Evolutionary conservation across 2,888 invertebrate species (phyloP).

Genomic region (Eurytoma californica): DNA sequence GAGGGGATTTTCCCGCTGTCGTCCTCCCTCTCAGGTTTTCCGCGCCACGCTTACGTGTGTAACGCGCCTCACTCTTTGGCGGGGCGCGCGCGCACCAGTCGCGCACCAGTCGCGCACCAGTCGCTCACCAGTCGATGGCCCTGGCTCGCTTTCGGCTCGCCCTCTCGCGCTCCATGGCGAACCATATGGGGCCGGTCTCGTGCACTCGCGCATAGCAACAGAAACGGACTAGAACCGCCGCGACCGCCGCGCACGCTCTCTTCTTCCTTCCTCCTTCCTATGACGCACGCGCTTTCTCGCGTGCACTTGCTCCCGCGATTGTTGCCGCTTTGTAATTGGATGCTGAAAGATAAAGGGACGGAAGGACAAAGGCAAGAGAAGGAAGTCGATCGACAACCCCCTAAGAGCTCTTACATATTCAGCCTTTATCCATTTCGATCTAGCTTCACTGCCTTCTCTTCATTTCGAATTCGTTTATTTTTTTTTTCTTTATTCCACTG

Average conservation of each 20-base stretch:
- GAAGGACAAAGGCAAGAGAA: slow-evolving; percentile 44
- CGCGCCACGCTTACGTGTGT: background rate
- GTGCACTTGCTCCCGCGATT: slow-evolving; percentile 53
- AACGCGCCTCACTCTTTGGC: background rate
- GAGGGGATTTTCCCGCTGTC: background rate
- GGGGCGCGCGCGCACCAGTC: background rate
- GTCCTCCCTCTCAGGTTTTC: background rate
- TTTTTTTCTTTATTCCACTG: background rate
- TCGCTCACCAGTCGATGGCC: slow-evolving; percentile 55
- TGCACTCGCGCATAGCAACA: slow-evolving; percentile 71
- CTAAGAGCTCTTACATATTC: slow-evolving; percentile 43
- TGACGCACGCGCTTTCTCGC: background rate
- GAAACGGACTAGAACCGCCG: slow-evolving; percentile 60
- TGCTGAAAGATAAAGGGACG: slow-evolving; percentile 41
- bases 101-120: background rate
- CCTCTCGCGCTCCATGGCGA: slow-evolving; percentile 35
- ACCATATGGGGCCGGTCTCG: slow-evolving; percentile 67
- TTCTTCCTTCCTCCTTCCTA: slow-evolving; percentile 48
- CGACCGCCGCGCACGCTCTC: slow-evolving; percentile 50
- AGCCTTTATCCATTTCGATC: slow-evolving; percentile 10
- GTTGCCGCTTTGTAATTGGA: slow-evolving; percentile 50
- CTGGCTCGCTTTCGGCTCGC: slow-evolving; percentile 62
- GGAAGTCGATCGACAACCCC: slow-evolving; percentile 48
- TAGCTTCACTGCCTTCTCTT: no score
- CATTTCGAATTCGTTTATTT: background rate